Conservation (phyloP, 2,113 vertebrate genomes). For the Otis tarda region DNA sequence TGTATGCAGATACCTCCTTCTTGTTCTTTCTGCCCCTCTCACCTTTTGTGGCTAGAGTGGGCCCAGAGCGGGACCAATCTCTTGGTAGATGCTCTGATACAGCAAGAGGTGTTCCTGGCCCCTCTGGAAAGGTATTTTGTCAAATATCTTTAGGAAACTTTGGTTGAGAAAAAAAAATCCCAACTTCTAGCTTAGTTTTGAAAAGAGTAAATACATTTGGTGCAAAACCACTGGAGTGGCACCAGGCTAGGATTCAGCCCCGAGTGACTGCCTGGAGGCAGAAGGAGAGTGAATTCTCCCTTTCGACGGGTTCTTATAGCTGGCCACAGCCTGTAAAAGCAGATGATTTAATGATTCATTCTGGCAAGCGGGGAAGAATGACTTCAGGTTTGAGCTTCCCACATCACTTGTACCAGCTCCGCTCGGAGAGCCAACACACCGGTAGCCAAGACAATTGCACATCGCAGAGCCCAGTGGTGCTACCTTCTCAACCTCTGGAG, state of each 20-base stretch:
- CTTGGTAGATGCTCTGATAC: neutral
- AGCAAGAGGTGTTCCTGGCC: neutral
- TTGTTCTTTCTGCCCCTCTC: neutral
- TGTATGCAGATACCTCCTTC: neutral
- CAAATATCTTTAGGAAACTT: neutral
- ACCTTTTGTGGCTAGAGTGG: rapidly evolving
- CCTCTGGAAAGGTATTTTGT: neutral
- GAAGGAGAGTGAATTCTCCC: conserved; percentile 1
- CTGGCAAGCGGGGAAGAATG: conserved; percentile 51
- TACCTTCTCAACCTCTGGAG: neutral
- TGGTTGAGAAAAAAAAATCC: neutral
- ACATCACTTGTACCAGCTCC: conserved; percentile 22
- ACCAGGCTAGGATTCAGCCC: neutral
- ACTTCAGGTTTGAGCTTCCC: conserved; percentile 60
- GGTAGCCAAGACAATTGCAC: neutral
- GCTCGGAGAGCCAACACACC: neutral
- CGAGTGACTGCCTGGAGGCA: neutral
- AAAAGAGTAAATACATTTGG: neutral
- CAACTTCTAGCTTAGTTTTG: neutral
- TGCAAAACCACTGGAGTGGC: neutral
- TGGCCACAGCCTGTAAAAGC: conserved; percentile 16
- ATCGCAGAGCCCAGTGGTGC: neutral
- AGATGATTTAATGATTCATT: conserved; percentile 47
- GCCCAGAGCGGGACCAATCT: neutral
- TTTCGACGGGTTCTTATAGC: conserved; percentile 10